phyloP scores from a whole-genome alignment of 23 tunicate genomes.

The Ciona savignyi region DNA sequence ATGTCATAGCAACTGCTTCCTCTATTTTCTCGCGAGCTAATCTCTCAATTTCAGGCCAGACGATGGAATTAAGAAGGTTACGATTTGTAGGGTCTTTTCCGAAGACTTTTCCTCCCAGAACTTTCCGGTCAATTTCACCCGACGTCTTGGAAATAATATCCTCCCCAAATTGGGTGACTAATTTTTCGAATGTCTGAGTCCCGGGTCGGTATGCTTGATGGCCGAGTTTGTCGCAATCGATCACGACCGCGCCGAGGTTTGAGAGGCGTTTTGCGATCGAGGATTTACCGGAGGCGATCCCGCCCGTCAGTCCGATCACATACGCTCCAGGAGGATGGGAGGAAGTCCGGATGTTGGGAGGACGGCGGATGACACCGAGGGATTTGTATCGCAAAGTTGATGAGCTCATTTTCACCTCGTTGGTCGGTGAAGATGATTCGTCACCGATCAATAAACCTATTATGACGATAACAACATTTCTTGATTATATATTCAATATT shows the following conservation, averaged over 20 bases:
- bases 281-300: constrained; percentile 85
- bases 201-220: constrained; percentile 64
- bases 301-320: constrained; percentile 85
- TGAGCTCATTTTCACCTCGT: constrained; percentile 62
- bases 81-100: constrained; percentile 22
- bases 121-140: constrained; percentile 42
- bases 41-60: constrained; percentile 83
- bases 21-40: constrained; percentile 25
- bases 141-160: constrained; percentile 28
- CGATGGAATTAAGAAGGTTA: constrained; percentile 49
- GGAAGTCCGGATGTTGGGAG: constrained; percentile 8
- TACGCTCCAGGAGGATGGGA: constrained; percentile 42
- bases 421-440: constrained; percentile 16
- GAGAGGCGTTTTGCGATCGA: constrained; percentile 41
- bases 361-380: constrained; percentile 39
- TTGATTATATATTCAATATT: too few relatives aligned
- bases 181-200: constrained; percentile 29
- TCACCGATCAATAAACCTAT: too few relatives aligned
- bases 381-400: constrained; percentile 45
- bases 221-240: constrained; percentile 87
- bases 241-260: constrained; percentile 43
- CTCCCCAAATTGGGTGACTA: constrained; percentile 47
- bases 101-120: constrained; percentile 53
- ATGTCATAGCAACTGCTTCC: constrained; percentile 9
- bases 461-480: too few relatives aligned